Conservation (phyloP, 2,888 invertebrate genomes). For the Mythimna vitellina region DNA sequence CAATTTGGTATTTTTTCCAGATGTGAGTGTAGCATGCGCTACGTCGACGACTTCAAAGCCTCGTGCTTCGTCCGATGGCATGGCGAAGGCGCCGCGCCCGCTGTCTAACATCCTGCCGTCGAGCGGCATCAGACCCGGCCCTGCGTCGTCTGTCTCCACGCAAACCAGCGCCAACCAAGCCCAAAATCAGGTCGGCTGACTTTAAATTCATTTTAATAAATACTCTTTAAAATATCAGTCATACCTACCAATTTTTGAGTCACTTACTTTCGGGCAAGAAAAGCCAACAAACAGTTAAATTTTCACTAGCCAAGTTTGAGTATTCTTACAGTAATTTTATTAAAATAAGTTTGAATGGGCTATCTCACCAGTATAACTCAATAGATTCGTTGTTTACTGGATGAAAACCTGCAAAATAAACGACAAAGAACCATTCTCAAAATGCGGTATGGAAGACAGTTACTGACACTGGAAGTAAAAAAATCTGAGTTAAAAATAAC, state of each 20-base stretch:
- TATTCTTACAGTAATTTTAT: neutral
- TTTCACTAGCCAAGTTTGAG: neutral
- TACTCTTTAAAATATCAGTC: neutral
- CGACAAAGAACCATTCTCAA: conserved; percentile 2
- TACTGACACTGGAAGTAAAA: neutral
- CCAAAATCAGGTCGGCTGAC: conserved; percentile 82
- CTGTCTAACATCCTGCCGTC: conserved; percentile 92
- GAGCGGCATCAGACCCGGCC: conserved; percentile 93
- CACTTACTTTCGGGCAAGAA: neutral
- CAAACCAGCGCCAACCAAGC: conserved; percentile 92
- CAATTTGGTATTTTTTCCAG: conserved; percentile 63
- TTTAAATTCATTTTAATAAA: neutral
- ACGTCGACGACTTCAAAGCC: conserved; percentile 80
- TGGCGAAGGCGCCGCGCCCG: conserved; percentile 86
- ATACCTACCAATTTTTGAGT: neutral
- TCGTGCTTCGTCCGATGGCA: conserved; percentile 80
- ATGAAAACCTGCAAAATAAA: too few species aligned
- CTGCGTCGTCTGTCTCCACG: conserved; percentile 96
- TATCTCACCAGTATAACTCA: neutral
- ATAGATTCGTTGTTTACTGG: neutral
- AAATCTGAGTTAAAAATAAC: neutral
- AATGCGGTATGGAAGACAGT: neutral
- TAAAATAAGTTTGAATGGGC: too few species aligned
- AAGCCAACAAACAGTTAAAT: neutral
- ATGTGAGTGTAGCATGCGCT: conserved; percentile 83